phyloP scores from a whole-genome alignment of 2,888 invertebrate species.

The Pollenia amentaria region DNA sequence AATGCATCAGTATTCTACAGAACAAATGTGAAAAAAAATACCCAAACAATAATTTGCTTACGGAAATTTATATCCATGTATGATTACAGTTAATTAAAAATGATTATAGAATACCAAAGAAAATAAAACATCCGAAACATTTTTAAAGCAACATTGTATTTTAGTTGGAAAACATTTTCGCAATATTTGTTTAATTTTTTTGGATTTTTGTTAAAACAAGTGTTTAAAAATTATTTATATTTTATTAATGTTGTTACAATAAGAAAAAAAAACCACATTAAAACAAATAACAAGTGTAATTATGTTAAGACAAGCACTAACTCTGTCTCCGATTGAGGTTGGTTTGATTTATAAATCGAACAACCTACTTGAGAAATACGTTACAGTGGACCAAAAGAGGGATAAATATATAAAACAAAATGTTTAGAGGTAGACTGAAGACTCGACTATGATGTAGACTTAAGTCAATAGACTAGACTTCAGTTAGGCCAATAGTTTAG shows the following conservation, averaged over 20 bases:
- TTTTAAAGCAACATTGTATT: conserved; percentile 6
- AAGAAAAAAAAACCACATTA: background rate
- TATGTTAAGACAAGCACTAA: conserved; percentile 30
- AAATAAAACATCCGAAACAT: background rate
- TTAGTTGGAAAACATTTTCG: conserved; percentile 12
- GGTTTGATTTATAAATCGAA: conserved; percentile 38
- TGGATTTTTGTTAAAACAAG: conserved; percentile 34
- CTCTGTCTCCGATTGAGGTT: conserved; percentile 30
- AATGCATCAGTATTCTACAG: background rate
- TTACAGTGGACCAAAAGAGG: conserved; percentile 9
- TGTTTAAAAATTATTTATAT: conserved; percentile 30
- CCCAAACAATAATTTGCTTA: conserved; percentile 8
- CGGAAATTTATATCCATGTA: conserved; percentile 42
- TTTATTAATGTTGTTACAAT: conserved; percentile 6
- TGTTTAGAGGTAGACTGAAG: too few relatives aligned
- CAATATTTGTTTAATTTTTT: conserved; percentile 1
- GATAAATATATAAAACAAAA: background rate
- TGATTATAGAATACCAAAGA: conserved; percentile 24
- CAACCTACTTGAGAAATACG: conserved; percentile 50
- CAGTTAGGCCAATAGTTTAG: too few relatives aligned
- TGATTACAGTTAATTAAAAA: conserved; percentile 45
- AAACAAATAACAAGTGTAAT: conserved; percentile 16
- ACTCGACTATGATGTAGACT: too few relatives aligned
- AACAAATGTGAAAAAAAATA: conserved; percentile 4
- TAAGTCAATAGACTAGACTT: too few relatives aligned